These are phyloP conservation scores for Microcebus griseorufus DNA, from an alignment of 2,113 vertebrate genomes.

Conservation along the genomic window DNA sequence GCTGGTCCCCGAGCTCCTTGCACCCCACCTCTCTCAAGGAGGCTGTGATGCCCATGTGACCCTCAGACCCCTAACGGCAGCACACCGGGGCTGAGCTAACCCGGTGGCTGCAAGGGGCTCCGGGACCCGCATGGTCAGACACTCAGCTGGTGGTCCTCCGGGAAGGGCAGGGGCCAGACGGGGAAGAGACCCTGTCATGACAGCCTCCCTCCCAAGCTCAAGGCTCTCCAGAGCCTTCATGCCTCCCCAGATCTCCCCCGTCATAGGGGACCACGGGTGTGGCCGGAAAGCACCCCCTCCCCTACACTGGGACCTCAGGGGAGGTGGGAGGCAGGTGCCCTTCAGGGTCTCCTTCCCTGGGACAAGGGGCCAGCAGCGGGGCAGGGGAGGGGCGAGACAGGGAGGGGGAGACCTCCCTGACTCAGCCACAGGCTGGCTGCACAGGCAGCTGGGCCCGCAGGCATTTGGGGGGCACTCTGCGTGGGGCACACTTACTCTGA, in stretches of 20 bases:
- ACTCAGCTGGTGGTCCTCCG: rapidly evolving
- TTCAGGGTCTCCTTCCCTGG: neutral
- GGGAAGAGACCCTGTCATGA: neutral
- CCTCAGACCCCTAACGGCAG: neutral
- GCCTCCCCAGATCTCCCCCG: neutral
- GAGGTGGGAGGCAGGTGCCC: rapidly evolving
- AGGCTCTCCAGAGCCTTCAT: neutral
- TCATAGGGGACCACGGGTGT: neutral
- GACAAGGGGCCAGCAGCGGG: neutral
- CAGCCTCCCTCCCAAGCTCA: neutral
- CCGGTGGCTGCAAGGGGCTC: rapidly evolving
- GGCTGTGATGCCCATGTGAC: neutral
- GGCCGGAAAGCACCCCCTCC: neutral
- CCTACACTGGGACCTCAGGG: neutral
- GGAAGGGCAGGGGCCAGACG: too few relatives aligned
- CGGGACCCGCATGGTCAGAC: rapidly evolving
- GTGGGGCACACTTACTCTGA: rapidly evolving
- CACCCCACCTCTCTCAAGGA: neutral
- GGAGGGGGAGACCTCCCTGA: too few relatives aligned
- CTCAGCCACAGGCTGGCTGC: neutral
- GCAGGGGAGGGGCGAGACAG: neutral
- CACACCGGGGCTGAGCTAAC: neutral
- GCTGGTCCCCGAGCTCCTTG: neutral
- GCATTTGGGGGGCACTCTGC: rapidly evolving
- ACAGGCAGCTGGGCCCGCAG: neutral